Evolutionary conservation across 2,797 vertebrate genomes (phyloP), one percentile per base, ranked within the genome.

Genomic region (Epinephelus malabaricus): DNA sequence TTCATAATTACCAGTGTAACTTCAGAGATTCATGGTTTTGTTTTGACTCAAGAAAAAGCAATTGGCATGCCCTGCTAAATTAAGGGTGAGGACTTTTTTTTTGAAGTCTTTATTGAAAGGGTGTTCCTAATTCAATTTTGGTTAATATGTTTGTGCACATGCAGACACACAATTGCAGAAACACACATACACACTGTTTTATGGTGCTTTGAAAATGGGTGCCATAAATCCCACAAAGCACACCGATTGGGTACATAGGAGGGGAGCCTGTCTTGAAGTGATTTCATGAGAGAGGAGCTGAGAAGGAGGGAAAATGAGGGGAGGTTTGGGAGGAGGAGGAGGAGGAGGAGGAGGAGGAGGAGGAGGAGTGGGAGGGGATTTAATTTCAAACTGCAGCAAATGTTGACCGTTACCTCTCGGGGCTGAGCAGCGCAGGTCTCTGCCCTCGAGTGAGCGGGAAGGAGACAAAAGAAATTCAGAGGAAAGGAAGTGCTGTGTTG

Each of bases 341-440:
- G 34, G 2, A 59, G 82, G 21, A 74, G 34, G 2, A 59, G 82
- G 21, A 21, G 21, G 23, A 23, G 73, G 64, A 49, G 68, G 53
- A 23, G 74, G 55, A 74, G 34, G 2, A 59, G 82, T 75, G 81
- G 84, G 89, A 82, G 89, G 91, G 60, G 86, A 76, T 78, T 83
- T 61, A 0, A 69, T 86, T 93, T 92, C 60, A 92, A 92, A 91
- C 74, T 76, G 79, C 78, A 81, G 77, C 72, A 78, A 51, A 76
- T 65, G 56, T 78, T 81, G 81, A 91, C 86, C 66, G 69, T 92
- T 92, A 82, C 71, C 34, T 82, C 74, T 74, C 25, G 47, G 78
- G 51, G 66, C 72, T 69, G 59, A 67, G 73, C 75, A 25, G 63
- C 6, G 5, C 9, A 76, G 53, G 43, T 61, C 45, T 60, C 17